Evolutionary conservation across 2,113 vertebrate species (phyloP).

Genomic region (Oostethus manadensis): DNA sequence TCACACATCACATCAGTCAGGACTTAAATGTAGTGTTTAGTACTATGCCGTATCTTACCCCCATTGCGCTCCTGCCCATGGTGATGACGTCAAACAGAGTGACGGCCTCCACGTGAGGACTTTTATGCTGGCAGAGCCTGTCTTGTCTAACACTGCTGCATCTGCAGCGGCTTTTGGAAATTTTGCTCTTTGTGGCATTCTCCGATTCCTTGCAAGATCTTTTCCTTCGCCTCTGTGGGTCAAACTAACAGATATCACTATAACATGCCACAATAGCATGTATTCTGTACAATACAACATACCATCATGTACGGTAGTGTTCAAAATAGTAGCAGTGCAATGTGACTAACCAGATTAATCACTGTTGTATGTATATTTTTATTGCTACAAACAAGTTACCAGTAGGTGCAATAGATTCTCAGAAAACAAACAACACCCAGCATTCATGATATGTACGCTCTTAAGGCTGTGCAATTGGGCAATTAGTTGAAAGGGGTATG

Average conservation of each 20-base stretch:
- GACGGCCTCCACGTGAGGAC: slow-evolving; percentile 76
- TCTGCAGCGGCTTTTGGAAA: slow-evolving; percentile 39
- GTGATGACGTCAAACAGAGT: slow-evolving; percentile 86
- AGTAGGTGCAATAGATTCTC: too few relatives aligned
- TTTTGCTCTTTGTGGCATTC: slow-evolving; percentile 67
- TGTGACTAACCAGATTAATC: too few relatives aligned
- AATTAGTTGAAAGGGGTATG: too few relatives aligned
- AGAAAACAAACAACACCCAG: too few relatives aligned
- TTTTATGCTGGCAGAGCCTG: slow-evolving; percentile 46
- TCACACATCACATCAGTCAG: slow-evolving; percentile 21
- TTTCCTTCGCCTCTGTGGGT: slow-evolving; percentile 68
- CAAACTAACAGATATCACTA: not conserved
- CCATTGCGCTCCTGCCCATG: slow-evolving; percentile 83
- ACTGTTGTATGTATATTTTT: too few relatives aligned
- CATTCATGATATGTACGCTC: too few relatives aligned
- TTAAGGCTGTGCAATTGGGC: too few relatives aligned
- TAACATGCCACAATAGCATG: too few relatives aligned
- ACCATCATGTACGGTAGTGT: too few relatives aligned
- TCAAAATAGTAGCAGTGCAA: too few relatives aligned
- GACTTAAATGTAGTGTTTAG: not conserved
- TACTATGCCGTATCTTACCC: slow-evolving; percentile 64
- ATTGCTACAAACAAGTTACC: too few relatives aligned
- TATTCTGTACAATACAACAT: too few relatives aligned
- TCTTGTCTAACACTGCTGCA: slow-evolving; percentile 44
- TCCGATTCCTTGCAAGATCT: slow-evolving; percentile 66